phyloP scores from a whole-genome alignment of 2,888 invertebrate species.

The Synanthedon andrenaeformis region DNA sequence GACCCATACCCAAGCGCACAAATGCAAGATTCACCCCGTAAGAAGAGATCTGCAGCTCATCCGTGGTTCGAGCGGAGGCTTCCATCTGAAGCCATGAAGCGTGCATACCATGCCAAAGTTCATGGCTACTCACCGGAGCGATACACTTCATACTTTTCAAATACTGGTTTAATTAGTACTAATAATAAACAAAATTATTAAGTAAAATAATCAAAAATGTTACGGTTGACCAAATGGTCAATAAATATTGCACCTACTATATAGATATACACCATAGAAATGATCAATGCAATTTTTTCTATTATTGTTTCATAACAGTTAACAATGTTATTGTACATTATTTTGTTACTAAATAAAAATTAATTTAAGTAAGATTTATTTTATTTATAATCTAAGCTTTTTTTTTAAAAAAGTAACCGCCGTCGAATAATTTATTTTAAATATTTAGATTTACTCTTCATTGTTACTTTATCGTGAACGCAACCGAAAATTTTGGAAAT shows the following conservation, averaged over 20 bases:
- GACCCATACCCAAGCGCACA: conserved; percentile 60
- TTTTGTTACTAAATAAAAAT: neutral
- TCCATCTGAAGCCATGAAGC: conserved; percentile 23
- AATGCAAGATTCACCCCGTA: conserved; percentile 57
- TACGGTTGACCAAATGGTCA: neutral
- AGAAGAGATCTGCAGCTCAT: conserved; percentile 48
- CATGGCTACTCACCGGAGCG: conserved; percentile 49
- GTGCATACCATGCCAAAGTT: conserved; percentile 36
- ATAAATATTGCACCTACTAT: neutral
- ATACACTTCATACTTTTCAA: conserved; percentile 55
- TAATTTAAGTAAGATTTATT: too few species aligned
- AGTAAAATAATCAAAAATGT: too few species aligned
- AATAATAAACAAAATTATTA: too few species aligned
- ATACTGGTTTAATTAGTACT: conserved; percentile 2
- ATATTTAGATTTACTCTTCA: too few species aligned
- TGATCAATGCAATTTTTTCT: neutral
- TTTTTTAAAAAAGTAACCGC: too few species aligned
- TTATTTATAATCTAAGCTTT: too few species aligned
- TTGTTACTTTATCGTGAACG: too few species aligned
- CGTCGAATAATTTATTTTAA: too few species aligned
- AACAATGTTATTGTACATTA: neutral
- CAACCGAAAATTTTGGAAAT: too few species aligned
- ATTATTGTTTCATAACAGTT: neutral
- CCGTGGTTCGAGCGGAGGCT: conserved; percentile 35
- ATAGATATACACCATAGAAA: neutral